phyloP scores from a whole-genome alignment of 2,113 vertebrate genomes.

The Procavia capensis region DNA sequence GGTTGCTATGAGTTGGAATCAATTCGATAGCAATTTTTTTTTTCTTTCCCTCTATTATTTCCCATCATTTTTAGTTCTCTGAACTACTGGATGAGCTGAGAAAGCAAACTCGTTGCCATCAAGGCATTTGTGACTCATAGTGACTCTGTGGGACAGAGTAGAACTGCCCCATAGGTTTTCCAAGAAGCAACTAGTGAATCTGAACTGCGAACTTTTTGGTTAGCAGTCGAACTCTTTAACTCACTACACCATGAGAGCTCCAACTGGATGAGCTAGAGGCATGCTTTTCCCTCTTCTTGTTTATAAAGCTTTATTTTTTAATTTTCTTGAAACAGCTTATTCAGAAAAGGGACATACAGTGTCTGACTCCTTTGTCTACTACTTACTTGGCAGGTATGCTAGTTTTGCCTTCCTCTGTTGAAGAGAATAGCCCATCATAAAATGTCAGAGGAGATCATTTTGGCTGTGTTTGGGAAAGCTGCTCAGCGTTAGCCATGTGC shows the following conservation, averaged over 20 bases:
- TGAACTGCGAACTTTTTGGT: no score
- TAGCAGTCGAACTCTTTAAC: no score
- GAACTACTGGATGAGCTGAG: neutral
- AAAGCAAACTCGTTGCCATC: no score
- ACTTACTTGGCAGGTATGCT: neutral
- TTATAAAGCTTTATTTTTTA: neutral
- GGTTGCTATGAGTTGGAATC: no score
- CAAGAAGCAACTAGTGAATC: no score
- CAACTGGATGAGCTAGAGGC: neutral
- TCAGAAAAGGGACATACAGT: neutral
- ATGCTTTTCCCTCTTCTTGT: constrained; percentile 7
- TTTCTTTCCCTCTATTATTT: neutral
- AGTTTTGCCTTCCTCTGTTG: neutral
- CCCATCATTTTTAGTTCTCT: neutral
- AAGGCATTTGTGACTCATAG: no score
- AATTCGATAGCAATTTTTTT: no score
- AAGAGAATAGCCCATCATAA: neutral
- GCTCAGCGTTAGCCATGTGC: neutral
- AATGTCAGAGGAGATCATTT: neutral
- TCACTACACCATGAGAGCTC: no score
- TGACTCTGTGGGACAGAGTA: no score
- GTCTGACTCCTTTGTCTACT: neutral
- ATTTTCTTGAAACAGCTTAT: neutral
- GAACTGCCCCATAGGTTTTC: no score
- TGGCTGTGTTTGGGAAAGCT: neutral